Evolutionary conservation across 2,888 invertebrate genomes (phyloP).

Genomic region (Megaustenia siamemsis): DNA sequence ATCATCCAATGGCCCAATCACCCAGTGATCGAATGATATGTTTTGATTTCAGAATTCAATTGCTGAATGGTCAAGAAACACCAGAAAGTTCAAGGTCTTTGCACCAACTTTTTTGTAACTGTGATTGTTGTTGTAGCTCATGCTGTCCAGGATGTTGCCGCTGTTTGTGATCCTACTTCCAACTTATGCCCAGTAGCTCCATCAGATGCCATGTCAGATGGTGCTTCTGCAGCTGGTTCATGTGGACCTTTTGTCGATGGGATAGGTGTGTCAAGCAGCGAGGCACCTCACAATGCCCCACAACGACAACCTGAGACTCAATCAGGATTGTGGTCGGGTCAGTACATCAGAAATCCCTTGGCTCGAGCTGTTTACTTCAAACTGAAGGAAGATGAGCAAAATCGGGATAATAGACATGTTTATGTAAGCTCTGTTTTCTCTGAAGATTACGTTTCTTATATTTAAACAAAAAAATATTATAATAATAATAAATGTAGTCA

Average conservation of each 20-base stretch:
- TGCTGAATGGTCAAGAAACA: background rate
- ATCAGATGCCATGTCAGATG: background rate
- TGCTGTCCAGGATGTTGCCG: slow-evolving; percentile 20
- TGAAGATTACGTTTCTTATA: too few relatives aligned
- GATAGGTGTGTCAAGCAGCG: background rate
- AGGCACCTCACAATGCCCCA: background rate
- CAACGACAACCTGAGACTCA: background rate
- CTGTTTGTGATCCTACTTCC: background rate
- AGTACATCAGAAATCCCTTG: slow-evolving; percentile 75
- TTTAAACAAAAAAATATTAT: too few relatives aligned
- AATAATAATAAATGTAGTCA: too few relatives aligned
- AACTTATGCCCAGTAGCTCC: background rate
- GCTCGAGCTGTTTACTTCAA: slow-evolving; percentile 69
- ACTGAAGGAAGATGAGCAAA: slow-evolving; percentile 67
- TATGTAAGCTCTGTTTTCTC: slow-evolving; percentile 66
- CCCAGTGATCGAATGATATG: too few relatives aligned
- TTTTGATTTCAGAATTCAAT: too few relatives aligned
- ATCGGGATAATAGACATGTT: slow-evolving; percentile 67
- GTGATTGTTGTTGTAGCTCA: background rate
- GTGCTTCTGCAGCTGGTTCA: background rate
- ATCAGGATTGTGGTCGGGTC: slow-evolving; percentile 13
- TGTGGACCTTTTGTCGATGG: background rate
- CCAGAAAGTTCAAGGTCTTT: too few relatives aligned
- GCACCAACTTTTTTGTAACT: slow-evolving; percentile 23
- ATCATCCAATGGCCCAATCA: too few relatives aligned